phyloP scores from a whole-genome alignment of 2,888 invertebrate species.

The Periphyllus acericola region DNA sequence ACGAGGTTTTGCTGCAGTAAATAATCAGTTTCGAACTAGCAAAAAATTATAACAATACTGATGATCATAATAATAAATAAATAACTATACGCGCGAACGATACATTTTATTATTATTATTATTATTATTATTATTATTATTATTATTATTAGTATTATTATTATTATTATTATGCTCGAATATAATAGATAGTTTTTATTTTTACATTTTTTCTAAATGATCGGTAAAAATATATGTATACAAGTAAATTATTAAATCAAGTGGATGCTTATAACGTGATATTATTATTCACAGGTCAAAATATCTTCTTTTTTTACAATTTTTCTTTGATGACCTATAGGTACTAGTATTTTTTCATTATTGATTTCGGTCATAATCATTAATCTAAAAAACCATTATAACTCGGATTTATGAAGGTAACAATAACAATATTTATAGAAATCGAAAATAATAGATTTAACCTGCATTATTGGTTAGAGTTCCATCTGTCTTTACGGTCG shows the following conservation, averaged over 20 bases:
- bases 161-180: constrained; percentile 1
- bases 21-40: constrained; percentile 26
- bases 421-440: too few species aligned
- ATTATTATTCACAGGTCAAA: background rate
- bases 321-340: too few species aligned
- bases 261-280: background rate
- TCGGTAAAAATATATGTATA: background rate
- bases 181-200: constrained; percentile 11
- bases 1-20: constrained; percentile 22
- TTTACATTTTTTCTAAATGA: background rate
- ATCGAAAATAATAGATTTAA: too few species aligned
- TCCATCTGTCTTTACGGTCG: too few species aligned
- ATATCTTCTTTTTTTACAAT: too few species aligned
- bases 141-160: background rate
- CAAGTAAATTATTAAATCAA: background rate
- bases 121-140: background rate
- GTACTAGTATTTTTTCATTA: too few species aligned
- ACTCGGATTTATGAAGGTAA: too few species aligned
- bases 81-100: constrained; percentile 5
- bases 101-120: background rate
- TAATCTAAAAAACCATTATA: too few species aligned
- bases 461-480: too few species aligned
- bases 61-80: constrained; percentile 30
- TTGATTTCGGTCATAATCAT: too few species aligned
- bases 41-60: background rate